Conservation (phyloP, 2,888 invertebrate species). For the Cephus spinipes region DNA sequence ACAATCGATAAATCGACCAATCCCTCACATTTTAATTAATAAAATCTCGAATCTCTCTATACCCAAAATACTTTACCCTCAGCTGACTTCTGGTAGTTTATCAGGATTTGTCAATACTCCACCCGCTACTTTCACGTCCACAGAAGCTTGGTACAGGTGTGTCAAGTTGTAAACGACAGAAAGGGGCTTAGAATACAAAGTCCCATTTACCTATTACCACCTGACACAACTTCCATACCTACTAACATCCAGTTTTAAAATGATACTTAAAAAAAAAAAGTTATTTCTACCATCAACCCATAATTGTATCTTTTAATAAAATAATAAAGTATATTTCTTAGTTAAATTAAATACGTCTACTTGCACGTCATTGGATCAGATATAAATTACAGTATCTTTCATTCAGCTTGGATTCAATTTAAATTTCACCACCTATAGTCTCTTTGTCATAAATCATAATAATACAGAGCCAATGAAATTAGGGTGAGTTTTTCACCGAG, state of each 20-base stretch:
- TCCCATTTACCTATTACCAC: conserved; percentile 19
- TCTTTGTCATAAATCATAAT: background rate
- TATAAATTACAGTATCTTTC: background rate
- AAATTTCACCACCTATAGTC: background rate
- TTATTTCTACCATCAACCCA: background rate
- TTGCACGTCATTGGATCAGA: background rate
- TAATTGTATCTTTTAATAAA: background rate
- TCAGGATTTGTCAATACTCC: conserved; percentile 14
- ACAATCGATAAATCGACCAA: background rate
- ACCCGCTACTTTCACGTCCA: background rate
- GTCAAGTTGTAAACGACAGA: conserved; percentile 18
- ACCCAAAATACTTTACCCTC: background rate
- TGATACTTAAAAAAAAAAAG: background rate
- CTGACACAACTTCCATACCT: conserved; percentile 16
- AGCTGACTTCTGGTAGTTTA: background rate
- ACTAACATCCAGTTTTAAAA: background rate
- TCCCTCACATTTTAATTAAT: background rate
- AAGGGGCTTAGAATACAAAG: conserved; percentile 15
- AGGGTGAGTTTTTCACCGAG: background rate
- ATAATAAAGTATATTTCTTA: background rate
- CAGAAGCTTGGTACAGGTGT: conserved; percentile 30
- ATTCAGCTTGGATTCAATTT: background rate
- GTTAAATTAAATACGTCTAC: background rate
- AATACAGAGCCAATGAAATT: background rate
- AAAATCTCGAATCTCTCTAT: background rate